A percentile compares a stretch with the other conserved stretches of the same genome.
Evolutionary conservation across 2,113 vertebrate genomes (phyloP).

Genomic region (Amblyornis subalaris): DNA sequence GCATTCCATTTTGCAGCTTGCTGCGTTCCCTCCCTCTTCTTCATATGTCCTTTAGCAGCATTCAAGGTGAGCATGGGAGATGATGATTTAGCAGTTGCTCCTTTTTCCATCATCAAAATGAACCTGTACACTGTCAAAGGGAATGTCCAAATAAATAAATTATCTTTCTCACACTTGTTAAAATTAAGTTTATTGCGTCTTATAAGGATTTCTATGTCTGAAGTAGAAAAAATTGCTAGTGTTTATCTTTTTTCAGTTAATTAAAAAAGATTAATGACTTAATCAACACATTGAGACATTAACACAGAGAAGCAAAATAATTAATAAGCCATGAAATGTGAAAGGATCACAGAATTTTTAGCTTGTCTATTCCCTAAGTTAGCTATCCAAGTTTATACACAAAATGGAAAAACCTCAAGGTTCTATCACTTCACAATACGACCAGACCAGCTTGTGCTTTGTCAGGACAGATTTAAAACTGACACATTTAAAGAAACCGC

Average conservation of each 20-base stretch:
- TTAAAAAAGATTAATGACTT: neutral
- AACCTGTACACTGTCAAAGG: neutral
- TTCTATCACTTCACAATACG: neutral
- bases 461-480: rapidly evolving
- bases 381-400: neutral
- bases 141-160: neutral
- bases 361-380: neutral
- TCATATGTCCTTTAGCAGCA: constrained; percentile 43
- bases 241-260: neutral
- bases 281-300: neutral
- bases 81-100: neutral
- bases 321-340: neutral
- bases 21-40: constrained; percentile 51
- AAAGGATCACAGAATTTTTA: neutral
- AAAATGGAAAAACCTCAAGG: neutral
- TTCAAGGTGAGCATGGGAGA: neutral
- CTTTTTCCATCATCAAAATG: constrained; percentile 28
- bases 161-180: neutral
- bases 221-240: neutral
- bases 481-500: neutral
- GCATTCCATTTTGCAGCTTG: constrained; percentile 72
- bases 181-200: neutral
- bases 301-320: neutral
- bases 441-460: neutral
- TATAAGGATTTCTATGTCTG: neutral